Evolutionary conservation across 2,888 invertebrate genomes (phyloP).

Genomic region (Ctenicera cuprea): DNA sequence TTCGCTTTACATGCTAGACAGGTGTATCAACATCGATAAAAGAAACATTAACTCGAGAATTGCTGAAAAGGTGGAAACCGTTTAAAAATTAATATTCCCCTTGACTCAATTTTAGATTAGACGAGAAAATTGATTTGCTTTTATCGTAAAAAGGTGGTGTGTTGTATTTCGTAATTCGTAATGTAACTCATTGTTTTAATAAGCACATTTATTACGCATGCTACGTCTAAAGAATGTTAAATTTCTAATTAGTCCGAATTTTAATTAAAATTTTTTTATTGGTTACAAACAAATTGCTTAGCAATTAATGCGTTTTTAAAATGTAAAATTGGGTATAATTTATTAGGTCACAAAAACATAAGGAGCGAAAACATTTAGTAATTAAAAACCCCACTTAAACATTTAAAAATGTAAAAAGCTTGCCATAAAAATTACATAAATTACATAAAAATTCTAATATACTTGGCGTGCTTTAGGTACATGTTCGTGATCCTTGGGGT

Average conservation of each 20-base stretch:
- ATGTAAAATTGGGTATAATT: slow-evolving; percentile 26
- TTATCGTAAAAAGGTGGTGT: too few relatives aligned
- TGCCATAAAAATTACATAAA: slow-evolving; percentile 54
- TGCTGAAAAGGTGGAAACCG: neutral
- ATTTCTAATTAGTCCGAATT: neutral
- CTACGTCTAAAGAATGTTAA: too few relatives aligned
- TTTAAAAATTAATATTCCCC: slow-evolving; percentile 7
- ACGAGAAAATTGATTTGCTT: neutral
- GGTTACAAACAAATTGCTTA: neutral
- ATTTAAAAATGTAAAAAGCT: slow-evolving; percentile 39
- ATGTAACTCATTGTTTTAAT: too few relatives aligned
- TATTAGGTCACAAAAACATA: slow-evolving; percentile 36
- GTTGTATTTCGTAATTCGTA: too few relatives aligned
- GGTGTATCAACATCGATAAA: slow-evolving; percentile 25
- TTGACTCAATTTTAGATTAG: neutral
- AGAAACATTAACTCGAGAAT: slow-evolving; percentile 13
- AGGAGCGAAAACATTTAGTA: slow-evolving; percentile 37
- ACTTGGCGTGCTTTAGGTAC: slow-evolving; percentile 68
- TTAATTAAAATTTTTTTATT: neutral
- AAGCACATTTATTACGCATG: too few relatives aligned
- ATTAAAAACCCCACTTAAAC: slow-evolving; percentile 37
- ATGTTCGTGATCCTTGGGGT: slow-evolving; percentile 70
- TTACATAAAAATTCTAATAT: slow-evolving; percentile 59
- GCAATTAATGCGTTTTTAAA: slow-evolving; percentile 5
- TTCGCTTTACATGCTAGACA: slow-evolving; percentile 19